phyloP scores from a whole-genome alignment of 2,113 vertebrate genomes.

The Callospermophilus lateralis region DNA sequence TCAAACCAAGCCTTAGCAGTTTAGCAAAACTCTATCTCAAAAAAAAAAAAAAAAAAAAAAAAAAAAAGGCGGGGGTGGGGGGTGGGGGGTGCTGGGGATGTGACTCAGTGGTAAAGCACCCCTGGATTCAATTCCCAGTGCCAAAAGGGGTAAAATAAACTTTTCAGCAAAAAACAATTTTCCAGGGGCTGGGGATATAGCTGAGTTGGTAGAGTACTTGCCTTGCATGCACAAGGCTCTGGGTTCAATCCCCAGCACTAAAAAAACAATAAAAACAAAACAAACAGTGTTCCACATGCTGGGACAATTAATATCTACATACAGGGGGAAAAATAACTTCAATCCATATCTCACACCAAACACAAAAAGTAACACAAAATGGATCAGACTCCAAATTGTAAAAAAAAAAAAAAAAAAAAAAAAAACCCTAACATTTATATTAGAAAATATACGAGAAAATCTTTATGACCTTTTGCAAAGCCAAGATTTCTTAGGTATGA shows the following conservation, averaged over 20 bases:
- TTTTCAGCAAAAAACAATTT: neutral
- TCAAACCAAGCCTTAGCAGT: no score
- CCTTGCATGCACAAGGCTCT: no score
- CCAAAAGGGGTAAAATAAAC: neutral
- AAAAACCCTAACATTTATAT: neutral
- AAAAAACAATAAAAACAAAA: neutral
- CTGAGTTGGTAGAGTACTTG: no score
- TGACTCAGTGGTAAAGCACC: no score
- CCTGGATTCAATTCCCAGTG: no score
- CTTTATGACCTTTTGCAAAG: no score
- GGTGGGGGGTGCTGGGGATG: no score
- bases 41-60: neutral
- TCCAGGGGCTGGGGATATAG: no score
- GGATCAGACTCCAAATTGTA: neutral
- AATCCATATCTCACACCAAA: neutral
- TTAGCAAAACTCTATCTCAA: no score
- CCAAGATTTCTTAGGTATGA: neutral
- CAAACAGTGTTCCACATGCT: neutral
- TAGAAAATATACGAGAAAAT: neutral
- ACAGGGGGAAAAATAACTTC: neutral
- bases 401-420: neutral
- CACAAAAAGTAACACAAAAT: neutral
- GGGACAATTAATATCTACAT: neutral
- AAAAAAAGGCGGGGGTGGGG: neutral
- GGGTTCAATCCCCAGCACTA: no score